phyloP scores from a whole-genome alignment of 2,113 vertebrate species.

The Etheostoma spectabile region DNA sequence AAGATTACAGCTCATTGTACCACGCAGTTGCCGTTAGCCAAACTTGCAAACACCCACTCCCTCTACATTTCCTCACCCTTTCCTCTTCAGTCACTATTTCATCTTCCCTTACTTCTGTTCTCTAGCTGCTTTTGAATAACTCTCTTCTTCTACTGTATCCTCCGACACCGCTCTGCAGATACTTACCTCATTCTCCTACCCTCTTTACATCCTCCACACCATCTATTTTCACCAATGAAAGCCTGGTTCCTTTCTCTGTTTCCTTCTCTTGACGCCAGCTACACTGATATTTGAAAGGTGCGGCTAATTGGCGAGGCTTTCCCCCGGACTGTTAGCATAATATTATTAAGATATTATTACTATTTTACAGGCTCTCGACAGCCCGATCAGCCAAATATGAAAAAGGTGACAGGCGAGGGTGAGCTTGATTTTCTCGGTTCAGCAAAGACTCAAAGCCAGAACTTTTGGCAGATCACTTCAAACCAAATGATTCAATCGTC shows the following conservation, averaged over 20 bases:
- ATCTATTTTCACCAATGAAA: slow-evolving; percentile 5
- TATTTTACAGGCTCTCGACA: background rate
- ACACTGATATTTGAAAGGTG: slow-evolving; percentile 19
- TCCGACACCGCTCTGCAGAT: slow-evolving; percentile 32
- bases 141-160: background rate
- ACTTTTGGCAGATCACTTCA: background rate
- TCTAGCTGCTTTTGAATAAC: slow-evolving; percentile 19
- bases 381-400: background rate
- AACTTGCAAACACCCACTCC: slow-evolving; percentile 31
- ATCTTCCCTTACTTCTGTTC: background rate
- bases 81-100: slow-evolving; percentile 23
- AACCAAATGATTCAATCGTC: background rate
- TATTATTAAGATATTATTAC: background rate
- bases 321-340: background rate
- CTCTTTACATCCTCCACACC: slow-evolving; percentile 7
- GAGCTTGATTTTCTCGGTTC: background rate
- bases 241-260: background rate
- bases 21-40: slow-evolving; percentile 10
- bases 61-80: slow-evolving; percentile 23
- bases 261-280: background rate
- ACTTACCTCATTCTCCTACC: slow-evolving; percentile 52
- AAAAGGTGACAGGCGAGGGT: slow-evolving; percentile 15
- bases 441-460: slow-evolving; percentile 3
- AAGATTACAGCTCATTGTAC: slow-evolving; percentile 35
- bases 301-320: background rate